These are phyloP conservation scores for Pelusios castaneus DNA, from an alignment of 2,113 vertebrate species.

Conservation along the genomic window DNA sequence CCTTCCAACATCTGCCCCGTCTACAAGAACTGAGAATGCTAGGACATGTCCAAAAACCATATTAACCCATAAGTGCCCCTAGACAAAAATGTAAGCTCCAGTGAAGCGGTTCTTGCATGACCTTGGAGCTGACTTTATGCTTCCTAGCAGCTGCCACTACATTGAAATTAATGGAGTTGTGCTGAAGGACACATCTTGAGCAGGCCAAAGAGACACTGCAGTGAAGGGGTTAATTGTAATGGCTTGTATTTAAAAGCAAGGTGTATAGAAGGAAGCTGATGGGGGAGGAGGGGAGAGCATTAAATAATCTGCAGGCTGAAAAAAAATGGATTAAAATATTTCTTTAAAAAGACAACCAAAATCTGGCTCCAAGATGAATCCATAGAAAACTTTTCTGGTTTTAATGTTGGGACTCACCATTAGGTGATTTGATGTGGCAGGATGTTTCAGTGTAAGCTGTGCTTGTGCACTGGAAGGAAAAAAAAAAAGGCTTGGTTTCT, in stretches of 20 bases:
- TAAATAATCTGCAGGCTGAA: neutral
- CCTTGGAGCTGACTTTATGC: neutral
- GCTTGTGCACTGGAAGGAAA: constrained; percentile 20
- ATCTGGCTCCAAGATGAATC: neutral
- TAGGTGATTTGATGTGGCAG: neutral
- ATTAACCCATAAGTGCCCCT: constrained; percentile 53
- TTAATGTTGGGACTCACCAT: neutral
- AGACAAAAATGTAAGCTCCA: neutral
- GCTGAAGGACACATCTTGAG: neutral
- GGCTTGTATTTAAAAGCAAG: neutral
- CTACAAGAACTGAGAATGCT: constrained; percentile 64
- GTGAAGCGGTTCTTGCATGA: neutral
- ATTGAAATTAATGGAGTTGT: neutral
- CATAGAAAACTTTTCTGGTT: neutral
- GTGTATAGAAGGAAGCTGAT: neutral
- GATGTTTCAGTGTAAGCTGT: neutral
- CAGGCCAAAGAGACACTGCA: rapidly evolving
- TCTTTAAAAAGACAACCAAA: neutral
- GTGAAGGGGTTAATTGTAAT: neutral
- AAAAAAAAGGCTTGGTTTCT: neutral
- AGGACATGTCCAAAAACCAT: constrained; percentile 30
- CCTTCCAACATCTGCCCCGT: constrained; percentile 60
- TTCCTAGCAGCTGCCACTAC: neutral
- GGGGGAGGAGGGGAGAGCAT: neutral
- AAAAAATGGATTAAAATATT: neutral